These are phyloP conservation scores for Pristionchus fissidentatus DNA, from an alignment of 2,888 invertebrate species.

Conservation along the genomic window DNA sequence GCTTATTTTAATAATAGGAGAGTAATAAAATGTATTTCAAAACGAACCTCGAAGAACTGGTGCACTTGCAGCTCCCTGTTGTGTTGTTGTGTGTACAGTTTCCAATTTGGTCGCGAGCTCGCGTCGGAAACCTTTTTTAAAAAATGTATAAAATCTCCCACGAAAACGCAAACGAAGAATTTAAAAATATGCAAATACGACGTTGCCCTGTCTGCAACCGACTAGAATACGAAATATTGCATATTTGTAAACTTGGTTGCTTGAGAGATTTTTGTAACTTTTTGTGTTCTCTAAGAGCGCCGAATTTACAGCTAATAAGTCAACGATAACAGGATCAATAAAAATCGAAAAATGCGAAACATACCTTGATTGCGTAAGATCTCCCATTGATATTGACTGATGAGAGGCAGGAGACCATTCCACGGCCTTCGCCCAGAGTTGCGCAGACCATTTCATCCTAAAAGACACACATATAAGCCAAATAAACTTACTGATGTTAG, in stretches of 20 bases:
- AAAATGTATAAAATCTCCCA: neutral
- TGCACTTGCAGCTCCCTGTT: constrained; percentile 27
- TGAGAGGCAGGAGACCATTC: neutral
- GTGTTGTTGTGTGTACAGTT: constrained; percentile 7
- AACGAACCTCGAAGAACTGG: too few relatives aligned
- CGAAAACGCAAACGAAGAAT: neutral
- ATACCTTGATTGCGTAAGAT: neutral
- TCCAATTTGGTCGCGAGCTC: neutral
- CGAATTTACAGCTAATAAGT: too few relatives aligned
- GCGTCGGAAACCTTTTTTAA: constrained; percentile 10
- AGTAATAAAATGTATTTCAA: too few relatives aligned
- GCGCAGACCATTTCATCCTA: neutral
- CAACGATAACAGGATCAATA: too few relatives aligned
- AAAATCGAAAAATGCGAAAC: too few relatives aligned
- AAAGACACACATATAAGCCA: neutral
- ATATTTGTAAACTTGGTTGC: too few relatives aligned
- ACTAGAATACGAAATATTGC: too few relatives aligned
- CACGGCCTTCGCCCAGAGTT: neutral
- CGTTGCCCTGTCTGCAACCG: too few relatives aligned
- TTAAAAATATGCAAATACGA: neutral
- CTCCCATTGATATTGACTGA: neutral
- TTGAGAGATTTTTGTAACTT: too few relatives aligned
- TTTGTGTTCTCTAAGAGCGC: too few relatives aligned
- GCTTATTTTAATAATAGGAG: too few relatives aligned
- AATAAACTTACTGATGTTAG: too few relatives aligned